phyloP scores from a whole-genome alignment of 2,888 invertebrate genomes.

The Polietes domitor region DNA sequence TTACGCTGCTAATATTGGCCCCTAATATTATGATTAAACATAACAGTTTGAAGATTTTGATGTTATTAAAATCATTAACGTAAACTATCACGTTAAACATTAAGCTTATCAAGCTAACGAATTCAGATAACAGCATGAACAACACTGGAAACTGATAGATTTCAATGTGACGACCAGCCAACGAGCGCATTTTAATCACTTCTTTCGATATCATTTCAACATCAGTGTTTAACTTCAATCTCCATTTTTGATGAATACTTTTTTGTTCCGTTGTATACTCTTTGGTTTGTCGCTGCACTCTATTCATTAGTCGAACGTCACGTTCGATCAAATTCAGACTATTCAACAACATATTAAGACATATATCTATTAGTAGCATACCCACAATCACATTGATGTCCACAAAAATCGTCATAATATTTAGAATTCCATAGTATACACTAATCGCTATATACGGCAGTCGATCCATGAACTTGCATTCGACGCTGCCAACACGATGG shows the following conservation, averaged over 20 bases:
- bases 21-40: constrained; percentile 32
- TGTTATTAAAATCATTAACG: constrained; percentile 4
- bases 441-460: neutral
- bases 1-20: constrained; percentile 56
- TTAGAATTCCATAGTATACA: constrained; percentile 6
- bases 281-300: neutral
- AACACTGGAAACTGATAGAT: constrained; percentile 68
- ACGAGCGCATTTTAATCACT: constrained; percentile 51
- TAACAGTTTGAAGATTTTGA: neutral
- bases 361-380: constrained; percentile 31
- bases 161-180: constrained; percentile 56
- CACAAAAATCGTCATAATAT: neutral
- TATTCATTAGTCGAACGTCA: constrained; percentile 40
- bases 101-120: constrained; percentile 63
- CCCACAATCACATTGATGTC: constrained; percentile 49
- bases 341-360: constrained; percentile 7
- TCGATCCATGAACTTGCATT: neutral
- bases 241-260: constrained; percentile 47
- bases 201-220: constrained; percentile 64
- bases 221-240: constrained; percentile 59
- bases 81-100: constrained; percentile 67
- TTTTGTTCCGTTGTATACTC: neutral
- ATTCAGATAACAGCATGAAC: constrained; percentile 65
- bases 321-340: constrained; percentile 38
- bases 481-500: neutral